Base-by-base conservation (phyloP, 2,113 vertebrate species). In the Marcusenius ussheri region DNA sequence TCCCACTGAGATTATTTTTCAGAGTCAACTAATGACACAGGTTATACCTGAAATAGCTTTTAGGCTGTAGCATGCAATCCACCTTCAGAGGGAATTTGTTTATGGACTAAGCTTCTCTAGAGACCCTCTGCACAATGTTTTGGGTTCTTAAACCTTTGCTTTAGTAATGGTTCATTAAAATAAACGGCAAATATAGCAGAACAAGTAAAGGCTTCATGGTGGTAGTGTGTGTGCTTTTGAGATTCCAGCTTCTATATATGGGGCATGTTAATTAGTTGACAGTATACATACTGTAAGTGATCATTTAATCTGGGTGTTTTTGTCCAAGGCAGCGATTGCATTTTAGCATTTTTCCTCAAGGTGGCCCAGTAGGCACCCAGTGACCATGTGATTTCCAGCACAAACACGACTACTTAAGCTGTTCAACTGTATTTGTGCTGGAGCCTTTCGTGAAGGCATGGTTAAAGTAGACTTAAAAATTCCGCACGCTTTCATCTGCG, bases 101-200 rank as follows among this genome's bases (percentile, higher is more conserved):
- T 70, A 13, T 70, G n/a, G n/a, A 31, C 74, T 80, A 19, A 42
- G 15, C 74, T 19, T 80, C 74, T 42, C 74, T 42, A 35, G 74
- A 80, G 74, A 39, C 35, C 35, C 74, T 80, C 31, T 80, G 15
- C 31, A 42, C 35, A 19, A 19, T 39, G 74, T 35, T 77, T 77
- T 19, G 31, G 35, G 35, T 80, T 80, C 74, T 80, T 42, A 39
- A 80, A 80, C 31, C 74, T 80, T 80, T 80, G 74, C 35, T 80
- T 80, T 42, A 80, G 74, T 80, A 80, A 80, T 80, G 74, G 31
- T 80, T 47, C 83, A 47, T 47, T 86, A 49, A 86, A 86, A 86
- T 86, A n/a, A 31, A 49, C 0, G 45, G n/a, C 83, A 86, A 85
- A 49, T 49, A 49, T 47, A 85, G 83, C n/a, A 49, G 83, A 85